Percentiles rank a stretch among this genome's conserved stretches.
phyloP scores from a whole-genome alignment of 2,797 vertebrate species.

The Melanotaenia maccullochi region DNA sequence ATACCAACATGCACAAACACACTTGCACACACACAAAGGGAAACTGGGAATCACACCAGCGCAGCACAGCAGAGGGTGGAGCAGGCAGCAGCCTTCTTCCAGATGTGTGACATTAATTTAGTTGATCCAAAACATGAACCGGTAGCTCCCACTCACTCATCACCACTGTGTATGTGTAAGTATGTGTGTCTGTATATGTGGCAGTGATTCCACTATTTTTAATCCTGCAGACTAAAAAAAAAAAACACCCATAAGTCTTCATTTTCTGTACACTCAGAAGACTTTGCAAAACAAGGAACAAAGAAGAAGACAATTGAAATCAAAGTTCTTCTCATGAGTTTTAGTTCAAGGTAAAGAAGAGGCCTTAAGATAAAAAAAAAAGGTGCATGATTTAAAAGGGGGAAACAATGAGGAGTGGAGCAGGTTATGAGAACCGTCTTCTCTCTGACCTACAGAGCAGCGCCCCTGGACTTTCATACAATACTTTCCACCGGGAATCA shows the following conservation, averaged over 20 bases:
- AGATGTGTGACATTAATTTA: conserved; percentile 84
- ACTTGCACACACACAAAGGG: conserved; percentile 51
- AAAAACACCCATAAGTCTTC: conserved; percentile 31
- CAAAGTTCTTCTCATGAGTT: conserved; percentile 16
- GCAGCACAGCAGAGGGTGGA: conserved; percentile 80
- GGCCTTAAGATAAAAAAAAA: conserved; percentile 16
- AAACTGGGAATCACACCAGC: conserved; percentile 83
- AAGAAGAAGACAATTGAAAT: conserved; percentile 1
- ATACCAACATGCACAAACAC: conserved; percentile 64
- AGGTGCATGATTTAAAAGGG: conserved; percentile 41
- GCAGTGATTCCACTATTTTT: conserved; percentile 16
- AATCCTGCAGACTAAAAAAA: conserved; percentile 28
- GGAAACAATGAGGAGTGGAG: conserved; percentile 66
- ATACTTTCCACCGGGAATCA: conserved; percentile 73
- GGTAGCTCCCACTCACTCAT: conserved; percentile 82
- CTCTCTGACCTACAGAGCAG: conserved; percentile 80
- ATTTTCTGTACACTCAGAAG: conserved; percentile 8
- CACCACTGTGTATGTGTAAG: conserved; percentile 44
- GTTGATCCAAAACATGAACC: conserved; percentile 82
- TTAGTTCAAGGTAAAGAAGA: conserved; percentile 19
- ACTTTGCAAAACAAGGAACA: conserved; percentile 1
- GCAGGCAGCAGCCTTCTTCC: conserved; percentile 79
- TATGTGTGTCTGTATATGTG: conserved; percentile 20
- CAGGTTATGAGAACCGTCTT: conserved; percentile 81
- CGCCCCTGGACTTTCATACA: conserved; percentile 80